These are phyloP conservation scores for Naja naja DNA, from an alignment of 2,113 vertebrate species.

Conservation along the genomic window DNA sequence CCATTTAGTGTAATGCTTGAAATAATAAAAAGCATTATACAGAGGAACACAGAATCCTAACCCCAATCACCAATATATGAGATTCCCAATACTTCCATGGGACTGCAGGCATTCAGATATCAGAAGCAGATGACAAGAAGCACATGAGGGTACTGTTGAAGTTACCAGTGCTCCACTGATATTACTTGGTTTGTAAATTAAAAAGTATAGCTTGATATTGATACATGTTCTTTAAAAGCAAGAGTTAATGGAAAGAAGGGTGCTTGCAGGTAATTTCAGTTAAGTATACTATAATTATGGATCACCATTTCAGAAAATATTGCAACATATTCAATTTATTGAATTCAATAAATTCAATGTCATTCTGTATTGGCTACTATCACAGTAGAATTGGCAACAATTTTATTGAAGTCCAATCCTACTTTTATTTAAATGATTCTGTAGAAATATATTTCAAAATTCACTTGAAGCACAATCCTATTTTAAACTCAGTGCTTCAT, in stretches of 20 bases:
- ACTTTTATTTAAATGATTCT: slow-evolving; percentile 13
- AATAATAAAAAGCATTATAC: neutral
- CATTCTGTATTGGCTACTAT: slow-evolving; percentile 40
- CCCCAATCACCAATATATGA: neutral
- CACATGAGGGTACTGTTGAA: neutral
- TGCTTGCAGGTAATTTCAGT: neutral
- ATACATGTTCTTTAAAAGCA: slow-evolving; percentile 57
- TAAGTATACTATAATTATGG: neutral
- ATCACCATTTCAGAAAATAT: slow-evolving; percentile 28
- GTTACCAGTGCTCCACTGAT: neutral
- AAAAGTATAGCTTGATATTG: slow-evolving; percentile 44
- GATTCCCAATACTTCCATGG: neutral
- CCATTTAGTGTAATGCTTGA: neutral
- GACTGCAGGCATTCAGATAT: neutral
- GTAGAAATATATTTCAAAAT: neutral
- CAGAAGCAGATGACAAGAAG: neutral
- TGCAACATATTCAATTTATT: neutral
- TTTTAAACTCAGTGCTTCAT: slow-evolving; percentile 68
- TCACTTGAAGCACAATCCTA: slow-evolving; percentile 24
- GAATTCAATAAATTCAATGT: slow-evolving; percentile 28
- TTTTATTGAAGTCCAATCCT: slow-evolving; percentile 2
- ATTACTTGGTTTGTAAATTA: neutral
- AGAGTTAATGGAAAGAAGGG: slow-evolving; percentile 42
- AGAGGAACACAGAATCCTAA: neutral
- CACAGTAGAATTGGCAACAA: slow-evolving; percentile 42